Base-by-base conservation (phyloP, 1,140 invertebrate species). In the Phymorhynchus buccinoides region DNA sequence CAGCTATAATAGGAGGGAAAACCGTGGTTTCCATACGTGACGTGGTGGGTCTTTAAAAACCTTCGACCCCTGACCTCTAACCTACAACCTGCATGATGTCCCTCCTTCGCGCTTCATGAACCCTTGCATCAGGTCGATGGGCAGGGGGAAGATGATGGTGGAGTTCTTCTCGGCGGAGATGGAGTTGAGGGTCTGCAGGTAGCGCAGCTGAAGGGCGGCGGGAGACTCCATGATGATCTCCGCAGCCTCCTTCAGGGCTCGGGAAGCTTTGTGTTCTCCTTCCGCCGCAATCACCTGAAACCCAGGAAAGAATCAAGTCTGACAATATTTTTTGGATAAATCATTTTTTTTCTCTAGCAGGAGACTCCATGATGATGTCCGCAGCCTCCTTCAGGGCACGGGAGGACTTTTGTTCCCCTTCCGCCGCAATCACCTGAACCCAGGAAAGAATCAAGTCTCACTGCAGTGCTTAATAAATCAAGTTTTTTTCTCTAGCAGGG, bases 121-220 rank as follows among this genome's bases (percentile, higher is more conserved):
- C 30, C 78, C 42, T 37, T 84, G 96, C 71, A 99, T 91, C 89
- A 99, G 95, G 91, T 99, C 97, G 91, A 99, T 97, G 42, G 98
- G 98, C 88, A 99, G 94, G 42, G 98, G 98, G 94, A 99, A 99
- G 84, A 99, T 97, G 90, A 99, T 99, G 14, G 98, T 99, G 4
- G 98, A 99, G 93, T 99, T 99, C 94, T 99, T 99, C 95, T 99
- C 98, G 1, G 97, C 97, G 68, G 97, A 97, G 92, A 99, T 98
- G 16, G 97, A 96, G 93, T 97, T 99, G 84, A 99, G 94, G n/a
- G 91, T 93, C 84, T 93, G 92, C 66, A 93, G 89, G 81, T 93
- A 93, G 9, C 92, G 84, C 22, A 97, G 95, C 94, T 98, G 97
- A 73, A 98, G 93, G 1, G 97, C 97, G 9, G 96, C 96, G 30